These are phyloP conservation scores for Drosophila paranaensis DNA, from an alignment of 2,888 invertebrate genomes.

Conservation along the genomic window DNA sequence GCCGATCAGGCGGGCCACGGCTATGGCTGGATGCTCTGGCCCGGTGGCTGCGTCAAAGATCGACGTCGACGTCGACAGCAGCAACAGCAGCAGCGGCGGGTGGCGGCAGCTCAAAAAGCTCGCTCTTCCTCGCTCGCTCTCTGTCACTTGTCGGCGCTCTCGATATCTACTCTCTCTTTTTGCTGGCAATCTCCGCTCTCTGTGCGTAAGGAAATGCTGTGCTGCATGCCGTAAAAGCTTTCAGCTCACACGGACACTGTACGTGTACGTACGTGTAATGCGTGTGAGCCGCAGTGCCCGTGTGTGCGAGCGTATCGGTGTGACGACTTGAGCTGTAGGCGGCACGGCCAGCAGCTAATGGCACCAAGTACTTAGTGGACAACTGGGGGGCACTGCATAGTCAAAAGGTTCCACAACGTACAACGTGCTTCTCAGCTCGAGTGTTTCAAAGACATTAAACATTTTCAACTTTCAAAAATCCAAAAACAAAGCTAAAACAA, in stretches of 20 bases:
- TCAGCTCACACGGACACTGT: conserved; percentile 63
- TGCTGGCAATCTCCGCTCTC: conserved; percentile 13
- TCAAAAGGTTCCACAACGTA: conserved; percentile 15
- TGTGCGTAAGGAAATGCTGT: conserved; percentile 57
- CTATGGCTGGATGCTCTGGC: conserved; percentile 56
- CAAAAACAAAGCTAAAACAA: not conserved
- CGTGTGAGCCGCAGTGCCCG: conserved; percentile 44
- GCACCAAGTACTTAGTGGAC: conserved; percentile 48
- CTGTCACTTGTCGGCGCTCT: conserved; percentile 1
- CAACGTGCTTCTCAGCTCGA: conserved; percentile 18
- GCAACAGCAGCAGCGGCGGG: conserved; percentile 20
- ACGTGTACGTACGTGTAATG: conserved; percentile 49
- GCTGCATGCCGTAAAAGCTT: conserved; percentile 48
- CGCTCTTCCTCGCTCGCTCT: conserved; percentile 25
- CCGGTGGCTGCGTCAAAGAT: conserved; percentile 34
- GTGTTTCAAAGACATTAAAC: conserved; percentile 2
- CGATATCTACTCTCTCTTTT: conserved; percentile 1
- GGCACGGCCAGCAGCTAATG: conserved; percentile 19
- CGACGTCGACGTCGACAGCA: conserved; percentile 27
- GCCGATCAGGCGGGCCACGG: conserved; percentile 51
- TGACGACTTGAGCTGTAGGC: conserved; percentile 16
- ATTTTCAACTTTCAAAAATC: not conserved
- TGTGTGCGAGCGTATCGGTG: conserved; percentile 33
- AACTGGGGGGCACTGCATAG: conserved; percentile 46
- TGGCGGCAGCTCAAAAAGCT: conserved; percentile 48